Conservation (phyloP, 2,888 invertebrate genomes). For the Iphiclides podalirius region DNA sequence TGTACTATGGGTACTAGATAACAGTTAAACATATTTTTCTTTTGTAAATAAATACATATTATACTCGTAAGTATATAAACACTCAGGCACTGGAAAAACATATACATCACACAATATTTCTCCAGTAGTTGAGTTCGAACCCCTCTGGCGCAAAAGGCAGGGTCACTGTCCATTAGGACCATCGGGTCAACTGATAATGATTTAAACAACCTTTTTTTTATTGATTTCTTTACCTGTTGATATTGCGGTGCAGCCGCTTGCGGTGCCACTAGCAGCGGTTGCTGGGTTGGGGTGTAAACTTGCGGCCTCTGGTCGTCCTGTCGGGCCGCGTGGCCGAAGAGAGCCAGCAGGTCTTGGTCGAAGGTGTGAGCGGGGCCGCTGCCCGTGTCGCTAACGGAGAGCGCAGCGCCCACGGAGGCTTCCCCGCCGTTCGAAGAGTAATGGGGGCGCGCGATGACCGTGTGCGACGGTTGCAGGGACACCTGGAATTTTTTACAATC, state of each 20-base stretch:
- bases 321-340: constrained; percentile 54
- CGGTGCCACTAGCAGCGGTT: constrained; percentile 31
- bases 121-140: too few species aligned
- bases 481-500: too few species aligned
- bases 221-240: constrained; percentile 44
- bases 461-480: constrained; percentile 62
- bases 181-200: too few species aligned
- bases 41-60: too few species aligned
- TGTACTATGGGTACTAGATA: too few species aligned
- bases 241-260: constrained; percentile 36
- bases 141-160: too few species aligned
- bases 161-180: too few species aligned
- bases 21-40: too few species aligned
- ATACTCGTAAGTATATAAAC: too few species aligned
- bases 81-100: too few species aligned
- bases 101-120: too few species aligned
- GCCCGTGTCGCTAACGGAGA: constrained; percentile 65
- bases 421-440: constrained; percentile 66
- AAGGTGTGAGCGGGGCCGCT: constrained; percentile 44
- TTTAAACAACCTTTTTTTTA: too few species aligned
- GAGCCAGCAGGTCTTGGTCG: constrained; percentile 58
- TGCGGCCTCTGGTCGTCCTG: constrained; percentile 51
- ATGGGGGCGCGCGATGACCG: constrained; percentile 67
- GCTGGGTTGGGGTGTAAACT: constrained; percentile 44
- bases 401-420: constrained; percentile 70